Evolutionary conservation across 2,888 invertebrate species (phyloP), one percentile per base, ranked within the genome.

Genomic region (Xylota sylvarum): DNA sequence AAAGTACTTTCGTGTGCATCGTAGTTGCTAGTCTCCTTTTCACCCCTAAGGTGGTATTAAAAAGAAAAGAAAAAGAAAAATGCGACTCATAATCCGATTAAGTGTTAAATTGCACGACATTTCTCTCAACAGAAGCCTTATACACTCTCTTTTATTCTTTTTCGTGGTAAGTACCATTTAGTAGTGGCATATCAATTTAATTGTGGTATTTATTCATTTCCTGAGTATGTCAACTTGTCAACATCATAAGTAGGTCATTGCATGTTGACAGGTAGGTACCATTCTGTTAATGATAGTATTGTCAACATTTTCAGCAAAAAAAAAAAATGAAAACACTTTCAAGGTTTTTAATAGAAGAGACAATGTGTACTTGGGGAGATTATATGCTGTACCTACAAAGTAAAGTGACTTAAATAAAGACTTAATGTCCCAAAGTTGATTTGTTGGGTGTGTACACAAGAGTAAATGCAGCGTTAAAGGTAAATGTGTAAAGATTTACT

Each of bases 61-160:
- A 17, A 43, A 37, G 6, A 55, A 32, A 62, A 48, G 23, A 1
- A 62, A 60, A n/a, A n/a, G n/a, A n/a, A n/a, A 64, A 64, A 64
- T 32, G n/a, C 27, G 30, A 17, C 19, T n/a, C 46, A 35, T 65
- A 79, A 79, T 64, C 79, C 64, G 79, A 79, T 72, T 79, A 79
- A 72, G 56, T 56, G 62, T 52, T 64, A 78, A 78, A 78, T 50
- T 78, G 70, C 70, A 78, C 62, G 43, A 70, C 62, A 58, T 65
- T 64, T 64, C 72, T 64, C 72, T 46, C 12, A 70, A 64, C 27
- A 30, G 72, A 79, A 79, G 64, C 79, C 79, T 52, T 78, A 78
- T 46, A 43, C 27, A 37, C 19, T 37, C 12, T 9, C 10, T 32
- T 35, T 23, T n/a, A 32, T 37, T 23, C 14, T 64, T 23, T 56